Evolutionary conservation across 2,113 vertebrate genomes (phyloP), one percentile per base, ranked within the genome.

Genomic region (Aepyceros melampus): DNA sequence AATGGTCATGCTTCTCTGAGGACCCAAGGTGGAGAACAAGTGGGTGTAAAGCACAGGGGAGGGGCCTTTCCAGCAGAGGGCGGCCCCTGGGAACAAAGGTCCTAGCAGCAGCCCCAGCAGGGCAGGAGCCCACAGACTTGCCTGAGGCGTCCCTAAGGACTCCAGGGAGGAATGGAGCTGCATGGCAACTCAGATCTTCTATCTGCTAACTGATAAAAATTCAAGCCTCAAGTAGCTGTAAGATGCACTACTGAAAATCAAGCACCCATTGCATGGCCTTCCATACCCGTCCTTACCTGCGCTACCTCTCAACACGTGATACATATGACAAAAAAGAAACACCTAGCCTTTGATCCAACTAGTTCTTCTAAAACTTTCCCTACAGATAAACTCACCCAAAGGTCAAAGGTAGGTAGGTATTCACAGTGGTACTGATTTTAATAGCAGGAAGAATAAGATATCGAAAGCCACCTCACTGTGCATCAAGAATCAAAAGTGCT

Each of bases 241-340:
- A 40, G 90, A 79, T 1, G 2, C 6, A 58, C 58, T 27, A 25
- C 2, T 43, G 36, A 87, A 87, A 60, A 74, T 23, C 86, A 91
- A 40, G 33, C 83, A 12, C 0, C 0, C 9, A 4, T 5, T 1
- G 29, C 76, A 23, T 6, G 6, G 29, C 74, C 16, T 33, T 33
- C 15, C 25, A 62, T 1, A 36, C 47, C 1, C 74, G 58, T 78
- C 56, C 58, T 21, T 15, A 4, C 0, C 21, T 16, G 14, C 0
- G 21, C 21, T 15, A 15, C 11, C 56, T 89, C 79, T 56, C 23
- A 5, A 13, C 0, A 6, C 7, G 33, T 7, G 17, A 62, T 0
- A 13, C 19, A 56, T 6, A 21, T 53, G 23, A 51, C 86, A 49
- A 36, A 55, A 94, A 51, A 78, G 45, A 45, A 76, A 36, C 43